Base-by-base conservation (phyloP, 2,888 invertebrate genomes). In the Trichopria drosophilae region DNA sequence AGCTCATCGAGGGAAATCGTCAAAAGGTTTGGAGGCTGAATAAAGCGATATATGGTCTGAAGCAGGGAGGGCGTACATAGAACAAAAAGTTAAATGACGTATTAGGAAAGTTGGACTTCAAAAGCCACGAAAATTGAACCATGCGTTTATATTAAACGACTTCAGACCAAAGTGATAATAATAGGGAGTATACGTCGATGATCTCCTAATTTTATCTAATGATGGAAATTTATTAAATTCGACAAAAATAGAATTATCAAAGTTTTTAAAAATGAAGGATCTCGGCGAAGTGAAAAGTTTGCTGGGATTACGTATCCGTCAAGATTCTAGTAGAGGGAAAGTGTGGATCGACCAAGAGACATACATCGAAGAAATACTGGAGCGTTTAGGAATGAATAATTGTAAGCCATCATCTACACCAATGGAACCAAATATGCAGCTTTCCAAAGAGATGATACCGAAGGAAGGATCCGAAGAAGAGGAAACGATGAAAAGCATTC, bases 251-350 rank as follows among this genome's bases (percentile, higher is more conserved):
- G 31, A 23, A 28, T 26, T 64, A 16, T 39, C 37, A 6, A 13
- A 46, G 24, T 42, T 19, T 6, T 60, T 59, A 12, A 49, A 58
- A 26, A 60, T 59, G 13, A 59, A 61, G 43, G 59, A 62, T 31
- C 41, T 61, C 16, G 58, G 60, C 10, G 29, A 55, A 34, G 34
- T 51, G 2, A 57, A 50, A 41, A 31, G 50, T 22, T 61, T 57
- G 44, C 23, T 61, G 4, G 61, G 60, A 4, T 50, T 63, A 43
- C 46, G 39, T 26, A 53, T 63, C n/a, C 10, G 19, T n/a, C 49
- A 34, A 37, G 44, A 60, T 4, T 29, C 35, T 13, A 9, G 45
- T 9, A 34, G 31, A n/a, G 31, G 37, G 6, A 39, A 46, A 28
- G 51, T 53, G 12, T 13, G n/a, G 4, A 34, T 61, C 16, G 32